phyloP scores from a whole-genome alignment of 2,888 invertebrate genomes.

The Dendrolimus pini region DNA sequence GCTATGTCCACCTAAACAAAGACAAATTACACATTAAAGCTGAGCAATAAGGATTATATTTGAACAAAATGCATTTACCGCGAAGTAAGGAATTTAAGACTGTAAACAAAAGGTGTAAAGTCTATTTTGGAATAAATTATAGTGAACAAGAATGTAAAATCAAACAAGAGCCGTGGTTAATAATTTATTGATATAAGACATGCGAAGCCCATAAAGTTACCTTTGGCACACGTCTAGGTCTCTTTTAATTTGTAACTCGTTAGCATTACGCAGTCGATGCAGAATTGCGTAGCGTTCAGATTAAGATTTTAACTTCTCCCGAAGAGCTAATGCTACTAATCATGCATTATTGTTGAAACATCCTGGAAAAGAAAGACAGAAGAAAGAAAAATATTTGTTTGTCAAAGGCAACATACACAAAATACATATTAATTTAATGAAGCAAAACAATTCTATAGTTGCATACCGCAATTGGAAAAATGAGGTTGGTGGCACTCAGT shows the following conservation, averaged over 20 bases:
- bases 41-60: slow-evolving; percentile 54
- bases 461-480: no score
- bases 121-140: slow-evolving; percentile 48
- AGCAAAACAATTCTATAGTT: no score
- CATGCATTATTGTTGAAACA: no score
- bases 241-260: slow-evolving; percentile 74
- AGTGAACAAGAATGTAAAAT: slow-evolving; percentile 59
- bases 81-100: slow-evolving; percentile 39
- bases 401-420: no score
- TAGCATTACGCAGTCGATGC: slow-evolving; percentile 52
- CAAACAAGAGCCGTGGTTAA: slow-evolving; percentile 72
- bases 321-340: no score
- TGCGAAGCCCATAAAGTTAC: slow-evolving; percentile 75
- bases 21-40: slow-evolving; percentile 55
- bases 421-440: no score
- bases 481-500: no score
- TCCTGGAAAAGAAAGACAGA: no score
- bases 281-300: slow-evolving; percentile 37
- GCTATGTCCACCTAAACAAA: slow-evolving; percentile 34
- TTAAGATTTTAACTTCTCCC: slow-evolving; percentile 50
- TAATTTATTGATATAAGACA: slow-evolving; percentile 77
- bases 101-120: slow-evolving; percentile 48
- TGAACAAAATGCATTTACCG: slow-evolving; percentile 28
- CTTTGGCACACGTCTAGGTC: slow-evolving; percentile 71
- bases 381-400: no score